These are phyloP conservation scores for Peromyscus leucopus DNA, from an alignment of 2,113 vertebrate species.

Conservation along the genomic window DNA sequence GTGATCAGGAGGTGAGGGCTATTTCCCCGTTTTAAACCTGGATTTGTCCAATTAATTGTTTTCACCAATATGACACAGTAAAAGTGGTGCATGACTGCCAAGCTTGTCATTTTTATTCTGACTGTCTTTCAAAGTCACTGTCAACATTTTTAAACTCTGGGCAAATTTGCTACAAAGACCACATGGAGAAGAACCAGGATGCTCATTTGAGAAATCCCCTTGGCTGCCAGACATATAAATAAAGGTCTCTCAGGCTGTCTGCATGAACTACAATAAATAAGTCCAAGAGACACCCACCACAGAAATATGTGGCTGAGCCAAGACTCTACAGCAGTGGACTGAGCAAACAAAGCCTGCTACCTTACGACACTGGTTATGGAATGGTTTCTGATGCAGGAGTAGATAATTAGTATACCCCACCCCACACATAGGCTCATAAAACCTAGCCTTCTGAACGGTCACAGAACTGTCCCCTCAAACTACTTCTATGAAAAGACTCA, in stretches of 20 bases:
- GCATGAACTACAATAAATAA: background rate
- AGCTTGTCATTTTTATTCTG: background rate
- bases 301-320: background rate
- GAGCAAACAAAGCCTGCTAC: background rate
- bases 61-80: background rate
- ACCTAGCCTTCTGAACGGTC: background rate
- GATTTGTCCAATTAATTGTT: background rate
- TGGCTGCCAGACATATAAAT: background rate
- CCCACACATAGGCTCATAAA: background rate
- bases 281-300: background rate
- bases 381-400: background rate
- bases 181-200: background rate
- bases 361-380: background rate
- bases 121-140: background rate
- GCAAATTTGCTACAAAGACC: background rate
- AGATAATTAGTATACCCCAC: background rate
- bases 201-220: background rate
- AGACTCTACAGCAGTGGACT: background rate
- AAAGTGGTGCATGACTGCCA: background rate
- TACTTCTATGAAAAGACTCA: background rate
- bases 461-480: background rate
- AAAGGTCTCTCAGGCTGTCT: background rate
- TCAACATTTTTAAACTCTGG: background rate
- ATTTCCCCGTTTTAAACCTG: background rate
- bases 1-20: background rate